phyloP scores from a whole-genome alignment of 64 coral and sea anemone species.

The Catalaphyllia jardinei region DNA sequence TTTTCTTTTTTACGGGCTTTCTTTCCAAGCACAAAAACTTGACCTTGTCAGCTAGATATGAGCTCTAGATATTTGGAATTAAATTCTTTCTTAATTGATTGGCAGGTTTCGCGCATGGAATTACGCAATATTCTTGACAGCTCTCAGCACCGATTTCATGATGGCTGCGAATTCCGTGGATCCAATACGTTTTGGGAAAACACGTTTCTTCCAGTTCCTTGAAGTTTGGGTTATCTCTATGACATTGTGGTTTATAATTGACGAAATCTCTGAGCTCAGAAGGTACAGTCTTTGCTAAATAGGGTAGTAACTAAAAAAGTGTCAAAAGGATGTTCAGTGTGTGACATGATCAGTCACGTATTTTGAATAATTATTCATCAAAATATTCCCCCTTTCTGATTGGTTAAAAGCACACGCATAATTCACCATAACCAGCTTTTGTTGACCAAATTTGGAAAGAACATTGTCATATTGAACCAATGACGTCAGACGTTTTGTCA shows the following conservation, averaged over 20 bases:
- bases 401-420: too few species aligned
- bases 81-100: background rate
- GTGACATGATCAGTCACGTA: too few species aligned
- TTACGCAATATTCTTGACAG: slow-evolving; percentile 20
- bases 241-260: slow-evolving; percentile 44
- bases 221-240: slow-evolving; percentile 10
- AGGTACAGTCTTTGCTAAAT: slow-evolving; percentile 16
- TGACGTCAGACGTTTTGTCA: too few species aligned
- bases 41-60: too few species aligned
- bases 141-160: background rate
- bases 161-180: background rate
- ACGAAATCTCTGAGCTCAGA: slow-evolving; percentile 52
- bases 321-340: background rate
- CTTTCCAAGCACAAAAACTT: too few species aligned
- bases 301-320: background rate
- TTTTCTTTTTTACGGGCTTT: too few species aligned
- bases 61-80: too few species aligned
- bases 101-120: slow-evolving; percentile 40
- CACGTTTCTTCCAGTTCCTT: background rate
- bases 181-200: background rate
- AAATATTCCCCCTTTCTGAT: too few species aligned
- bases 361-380: too few species aligned
- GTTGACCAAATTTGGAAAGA: too few species aligned
- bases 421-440: too few species aligned
- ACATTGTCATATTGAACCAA: too few species aligned